A percentile compares a stretch with the other conserved stretches of the same genome.
Evolutionary conservation across 2,113 vertebrate species (phyloP).

Genomic region (Cyanistes caeruleus): DNA sequence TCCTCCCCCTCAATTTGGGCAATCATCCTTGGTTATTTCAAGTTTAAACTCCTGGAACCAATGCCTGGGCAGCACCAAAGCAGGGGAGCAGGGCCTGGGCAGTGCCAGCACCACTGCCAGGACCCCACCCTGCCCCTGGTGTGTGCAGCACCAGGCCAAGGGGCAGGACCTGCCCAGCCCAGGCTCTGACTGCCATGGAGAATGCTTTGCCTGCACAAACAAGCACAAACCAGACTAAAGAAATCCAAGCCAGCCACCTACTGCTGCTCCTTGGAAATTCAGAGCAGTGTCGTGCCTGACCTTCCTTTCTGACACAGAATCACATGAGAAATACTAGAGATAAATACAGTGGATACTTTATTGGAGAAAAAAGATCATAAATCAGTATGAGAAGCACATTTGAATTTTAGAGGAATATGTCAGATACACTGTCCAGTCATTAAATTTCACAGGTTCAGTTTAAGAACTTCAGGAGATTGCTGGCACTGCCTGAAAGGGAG

Average conservation of each 20-base stretch:
- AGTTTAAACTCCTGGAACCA: neutral
- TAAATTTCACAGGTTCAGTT: constrained; percentile 50
- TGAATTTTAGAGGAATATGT: constrained; percentile 2
- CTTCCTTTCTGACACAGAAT: neutral
- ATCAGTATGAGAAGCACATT: neutral
- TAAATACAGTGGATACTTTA: neutral
- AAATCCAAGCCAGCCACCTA: constrained; percentile 71
- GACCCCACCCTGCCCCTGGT: neutral
- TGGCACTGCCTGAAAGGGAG: constrained; percentile 61
- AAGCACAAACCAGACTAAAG: constrained; percentile 3
- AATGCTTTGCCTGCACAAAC: neutral
- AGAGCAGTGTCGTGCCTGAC: neutral
- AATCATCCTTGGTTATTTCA: neutral
- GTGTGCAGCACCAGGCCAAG: neutral
- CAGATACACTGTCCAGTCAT: constrained; percentile 11
- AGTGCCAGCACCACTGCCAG: fast-evolving
- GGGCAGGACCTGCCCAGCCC: neutral
- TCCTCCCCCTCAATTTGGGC: neutral
- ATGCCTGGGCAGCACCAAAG: neutral
- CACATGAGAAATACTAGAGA: neutral
- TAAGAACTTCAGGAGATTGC: constrained; percentile 44
- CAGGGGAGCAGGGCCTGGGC: neutral
- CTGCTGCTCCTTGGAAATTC: constrained; percentile 63
- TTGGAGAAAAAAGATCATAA: neutral
- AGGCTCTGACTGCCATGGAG: neutral